Evolutionary conservation across 1,140 invertebrate species (phyloP).

Genomic region (Drosophila setifemur): DNA sequence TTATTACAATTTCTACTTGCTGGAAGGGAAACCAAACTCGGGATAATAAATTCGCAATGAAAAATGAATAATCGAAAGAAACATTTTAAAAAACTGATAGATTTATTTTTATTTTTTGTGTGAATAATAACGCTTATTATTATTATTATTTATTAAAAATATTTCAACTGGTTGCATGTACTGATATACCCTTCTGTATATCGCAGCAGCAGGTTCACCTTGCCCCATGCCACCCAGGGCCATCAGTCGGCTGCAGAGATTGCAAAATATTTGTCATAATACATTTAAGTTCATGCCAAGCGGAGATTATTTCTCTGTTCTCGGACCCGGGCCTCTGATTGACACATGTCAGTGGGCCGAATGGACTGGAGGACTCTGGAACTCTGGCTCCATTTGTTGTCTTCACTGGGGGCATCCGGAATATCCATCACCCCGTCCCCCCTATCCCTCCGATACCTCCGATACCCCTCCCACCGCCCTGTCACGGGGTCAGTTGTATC

Average conservation of each 20-base stretch:
- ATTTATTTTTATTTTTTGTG: no score
- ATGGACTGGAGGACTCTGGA: background rate
- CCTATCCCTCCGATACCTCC: background rate
- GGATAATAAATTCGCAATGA: background rate
- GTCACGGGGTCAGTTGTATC: slow-evolving; percentile 25
- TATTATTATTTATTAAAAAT: no score
- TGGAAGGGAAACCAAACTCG: background rate
- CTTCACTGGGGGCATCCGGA: slow-evolving; percentile 12
- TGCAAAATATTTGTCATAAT: slow-evolving; percentile 79
- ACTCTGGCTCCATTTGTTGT: slow-evolving; percentile 1
- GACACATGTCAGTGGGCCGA: slow-evolving; percentile 60
- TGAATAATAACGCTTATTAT: no score
- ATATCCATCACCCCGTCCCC: background rate
- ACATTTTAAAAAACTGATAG: no score
- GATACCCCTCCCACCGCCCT: background rate
- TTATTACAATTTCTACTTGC: background rate
- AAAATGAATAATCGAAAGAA: no score
- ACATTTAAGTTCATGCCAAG: slow-evolving; percentile 77
- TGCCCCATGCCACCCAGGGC: background rate
- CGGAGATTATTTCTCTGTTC: slow-evolving; percentile 68
- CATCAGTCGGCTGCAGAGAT: slow-evolving; percentile 45
- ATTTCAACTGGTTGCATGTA: no score
- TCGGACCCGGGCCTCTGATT: slow-evolving; percentile 48
- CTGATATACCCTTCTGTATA: no score
- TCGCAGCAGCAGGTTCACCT: background rate